Evolutionary conservation across 2,797 vertebrate species (phyloP), one percentile per base, ranked within the genome.

Genomic region (Alauda arvensis): DNA sequence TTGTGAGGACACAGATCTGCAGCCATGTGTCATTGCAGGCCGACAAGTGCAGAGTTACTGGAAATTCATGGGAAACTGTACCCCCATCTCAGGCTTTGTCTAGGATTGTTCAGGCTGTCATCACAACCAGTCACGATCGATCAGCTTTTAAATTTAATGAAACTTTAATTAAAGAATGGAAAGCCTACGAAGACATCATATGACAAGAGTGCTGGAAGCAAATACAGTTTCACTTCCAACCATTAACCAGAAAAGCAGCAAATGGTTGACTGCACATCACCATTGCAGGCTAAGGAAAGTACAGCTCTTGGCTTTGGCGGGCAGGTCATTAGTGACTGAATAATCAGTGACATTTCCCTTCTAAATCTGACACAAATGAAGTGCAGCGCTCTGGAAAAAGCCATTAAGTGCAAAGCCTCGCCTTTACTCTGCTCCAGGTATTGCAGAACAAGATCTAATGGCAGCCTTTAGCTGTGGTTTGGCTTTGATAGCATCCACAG

Each of bases 291-390:
- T 92, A 88, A 95, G 92, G 90, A 96, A 93, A 94, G 75, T 70
- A 79, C 80, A 70, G 87, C 85, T 90, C 74, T 89, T 63, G 92
- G 93, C 91, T 94, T 92, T 1, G 0, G 45, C 6, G 13, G 88
- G 83, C 94, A 88, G 90, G 93, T 95, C 93, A 93, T 93, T 93
- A 92, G 92, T 88, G 94, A 90, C 93, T 89, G 88, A 92, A 89
- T 93, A 96, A 95, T 95, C 94, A 92, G 93, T 94, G 94, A 93
- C 88, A 93, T 96, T 96, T 96, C 93, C 86, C 78, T 94, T 91
- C 82, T 77, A 87, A 89, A 90, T 90, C 87, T 92, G 89, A 89
- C 87, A 79, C 88, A 91, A 89, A 90, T 53, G 39, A 87, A 88
- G 83, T 61, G 88, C 84, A 92, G 90, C 49, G 85, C 93, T 84